phyloP scores from a whole-genome alignment of 2,888 invertebrate genomes.

The Candidula unifasciata region DNA sequence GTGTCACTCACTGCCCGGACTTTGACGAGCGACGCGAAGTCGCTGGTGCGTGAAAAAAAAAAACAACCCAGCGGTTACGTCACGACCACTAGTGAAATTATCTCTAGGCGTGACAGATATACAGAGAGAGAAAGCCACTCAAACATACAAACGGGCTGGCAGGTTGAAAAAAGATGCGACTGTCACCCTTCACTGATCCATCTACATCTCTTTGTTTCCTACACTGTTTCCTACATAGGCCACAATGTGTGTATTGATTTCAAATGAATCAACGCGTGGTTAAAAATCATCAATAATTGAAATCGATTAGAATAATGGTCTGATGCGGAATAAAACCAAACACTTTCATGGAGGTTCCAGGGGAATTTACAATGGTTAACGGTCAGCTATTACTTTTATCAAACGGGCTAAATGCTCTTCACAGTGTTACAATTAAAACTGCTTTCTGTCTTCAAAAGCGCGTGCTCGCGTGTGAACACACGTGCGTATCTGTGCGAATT shows the following conservation, averaged over 20 bases:
- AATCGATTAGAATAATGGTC: too few species aligned
- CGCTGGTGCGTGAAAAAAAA: not conserved
- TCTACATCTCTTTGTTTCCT: not conserved
- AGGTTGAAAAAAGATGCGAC: not conserved
- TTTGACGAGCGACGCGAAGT: not conserved
- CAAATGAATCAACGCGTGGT: too few species aligned
- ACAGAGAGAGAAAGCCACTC: not conserved
- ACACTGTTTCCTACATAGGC: not conserved
- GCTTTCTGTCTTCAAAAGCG: too few species aligned
- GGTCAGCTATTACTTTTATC: too few species aligned
- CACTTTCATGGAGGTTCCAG: not conserved
- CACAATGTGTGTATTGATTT: not conserved
- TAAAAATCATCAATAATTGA: constrained; percentile 1
- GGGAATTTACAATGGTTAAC: too few species aligned
- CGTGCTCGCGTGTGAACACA: too few species aligned
- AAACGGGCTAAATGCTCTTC: too few species aligned
- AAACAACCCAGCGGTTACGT: not conserved
- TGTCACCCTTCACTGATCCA: not conserved
- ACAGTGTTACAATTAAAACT: too few species aligned
- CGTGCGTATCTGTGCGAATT: too few species aligned
- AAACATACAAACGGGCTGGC: too few species aligned
- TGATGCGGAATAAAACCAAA: not conserved
- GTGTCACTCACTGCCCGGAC: too few species aligned
- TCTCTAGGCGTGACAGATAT: not conserved
- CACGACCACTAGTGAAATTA: not conserved